A percentile compares a stretch with the other conserved stretches of the same genome.
Evolutionary conservation across 1,140 invertebrate species (phyloP).

Genomic region (Calliopsis andreniformis): DNA sequence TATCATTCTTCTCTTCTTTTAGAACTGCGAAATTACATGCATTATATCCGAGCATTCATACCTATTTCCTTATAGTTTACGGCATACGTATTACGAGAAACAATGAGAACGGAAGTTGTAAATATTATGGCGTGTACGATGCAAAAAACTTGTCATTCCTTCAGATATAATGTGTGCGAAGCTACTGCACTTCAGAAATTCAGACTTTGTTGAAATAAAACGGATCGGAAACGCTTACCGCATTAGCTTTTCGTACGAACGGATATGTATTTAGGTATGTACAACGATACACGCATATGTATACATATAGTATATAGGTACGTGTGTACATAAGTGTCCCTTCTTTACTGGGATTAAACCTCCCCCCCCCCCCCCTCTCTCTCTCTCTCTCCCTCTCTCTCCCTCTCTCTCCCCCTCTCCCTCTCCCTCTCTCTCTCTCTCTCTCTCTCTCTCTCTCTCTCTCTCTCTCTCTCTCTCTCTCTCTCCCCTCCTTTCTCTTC

Average conservation of each 20-base stretch:
- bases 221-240: conserved; percentile 19
- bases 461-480: not conserved
- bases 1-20: too few species aligned
- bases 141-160: not conserved
- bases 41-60: too few species aligned
- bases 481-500: too few species aligned
- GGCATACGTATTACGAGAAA: not conserved
- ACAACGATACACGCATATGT: conserved; percentile 25
- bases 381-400: not conserved
- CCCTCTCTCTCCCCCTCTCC: too few species aligned
- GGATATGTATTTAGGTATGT: too few species aligned
- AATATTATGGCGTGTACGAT: not conserved
- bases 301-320: conserved; percentile 13
- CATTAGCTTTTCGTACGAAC: conserved; percentile 3
- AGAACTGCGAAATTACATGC: too few species aligned
- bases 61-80: too few species aligned
- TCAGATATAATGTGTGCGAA: not conserved
- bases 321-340: too few species aligned
- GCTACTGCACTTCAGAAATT: not conserved
- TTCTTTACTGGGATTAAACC: conserved; percentile 37
- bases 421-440: conserved; percentile 25
- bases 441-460: conserved; percentile 14
- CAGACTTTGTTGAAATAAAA: not conserved
- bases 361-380: conserved; percentile 31
- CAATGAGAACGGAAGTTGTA: conserved; percentile 6